Evolutionary conservation across 1,140 invertebrate genomes (phyloP), one percentile per base, ranked within the genome.

Genomic region (Drosophila athabasca): DNA sequence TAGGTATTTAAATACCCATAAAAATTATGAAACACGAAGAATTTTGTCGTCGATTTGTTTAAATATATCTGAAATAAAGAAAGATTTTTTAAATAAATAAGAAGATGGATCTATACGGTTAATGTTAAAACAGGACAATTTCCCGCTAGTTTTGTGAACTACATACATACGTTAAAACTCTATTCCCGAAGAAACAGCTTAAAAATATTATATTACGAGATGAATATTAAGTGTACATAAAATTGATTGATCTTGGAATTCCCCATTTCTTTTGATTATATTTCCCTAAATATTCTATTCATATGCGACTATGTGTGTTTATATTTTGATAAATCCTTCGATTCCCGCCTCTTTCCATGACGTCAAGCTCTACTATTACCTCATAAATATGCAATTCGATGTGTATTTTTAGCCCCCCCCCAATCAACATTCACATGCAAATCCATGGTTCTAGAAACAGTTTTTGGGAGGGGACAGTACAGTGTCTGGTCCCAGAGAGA

Each of bases 351-450:
- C 31, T 39, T 2, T 6, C 19, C 8, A 13, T 54, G 41, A 45
- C n/a, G 41, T 29, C 41, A n/a, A 17, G 2, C 31, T 13, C 35
- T 1, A 13, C 35, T 52, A 11, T 53, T 22, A 15, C 15, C 17
- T 29, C 1, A 7, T 22, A 13, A 44, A 45, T 13, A 44, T 17
- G n/a, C 11, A 39, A 39, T 13, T 29, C 6, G 15, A 8, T 15
- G 9, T 45, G 17, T 57, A 44, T 29, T 44, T 45, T 29, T 29
- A 57, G 41, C 7, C 11, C 35, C 31, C 31, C 17, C 17, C 35
- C 35, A 39, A 39, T 39, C 35, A 39, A 39, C 35, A 39, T 39
- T 39, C 35, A n/a, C 7, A 64, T 62, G 60, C 45, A 19, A 39
- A 48, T 64, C 11, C 35, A 6, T 26, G 11, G 15, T n/a, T 9